Percentiles rank a stretch among this genome's conserved stretches.
Conservation (phyloP, 1,140 invertebrate species). For the Zelostemma sp. region DNA sequence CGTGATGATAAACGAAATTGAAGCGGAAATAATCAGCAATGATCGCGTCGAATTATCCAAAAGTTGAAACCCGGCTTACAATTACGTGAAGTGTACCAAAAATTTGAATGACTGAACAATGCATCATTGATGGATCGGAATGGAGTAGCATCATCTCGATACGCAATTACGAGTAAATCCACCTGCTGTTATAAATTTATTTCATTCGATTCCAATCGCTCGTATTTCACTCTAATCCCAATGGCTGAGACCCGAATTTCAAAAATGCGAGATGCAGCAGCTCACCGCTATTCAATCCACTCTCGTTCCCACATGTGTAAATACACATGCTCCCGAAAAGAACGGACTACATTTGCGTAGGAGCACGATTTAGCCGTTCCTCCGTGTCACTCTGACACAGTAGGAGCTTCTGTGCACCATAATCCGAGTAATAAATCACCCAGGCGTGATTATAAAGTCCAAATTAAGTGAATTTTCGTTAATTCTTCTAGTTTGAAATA, state of each 20-base stretch:
- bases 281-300: constrained; percentile 31
- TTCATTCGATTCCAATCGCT: constrained; percentile 46
- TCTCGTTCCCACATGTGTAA: constrained; percentile 42
- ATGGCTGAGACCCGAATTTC: constrained; percentile 35
- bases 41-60: neutral
- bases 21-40: neutral
- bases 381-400: constrained; percentile 29
- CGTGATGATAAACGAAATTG: no score
- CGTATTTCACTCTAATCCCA: constrained; percentile 48
- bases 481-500: no score
- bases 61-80: neutral
- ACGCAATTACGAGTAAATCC: constrained; percentile 46
- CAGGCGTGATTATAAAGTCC: constrained; percentile 35
- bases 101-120: constrained; percentile 28
- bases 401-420: constrained; percentile 23
- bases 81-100: constrained; percentile 11
- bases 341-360: constrained; percentile 45
- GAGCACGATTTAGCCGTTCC: constrained; percentile 29
- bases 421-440: constrained; percentile 40
- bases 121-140: constrained; percentile 23
- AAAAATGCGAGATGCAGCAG: constrained; percentile 42
- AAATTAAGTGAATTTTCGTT: constrained; percentile 6
- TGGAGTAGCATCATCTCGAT: constrained; percentile 38
- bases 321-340: constrained; percentile 49
- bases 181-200: constrained; percentile 48